These are phyloP conservation scores for Parazoanthus swiftii DNA, from an alignment of 92 coral and sea anemone species.

Conservation along the genomic window DNA sequence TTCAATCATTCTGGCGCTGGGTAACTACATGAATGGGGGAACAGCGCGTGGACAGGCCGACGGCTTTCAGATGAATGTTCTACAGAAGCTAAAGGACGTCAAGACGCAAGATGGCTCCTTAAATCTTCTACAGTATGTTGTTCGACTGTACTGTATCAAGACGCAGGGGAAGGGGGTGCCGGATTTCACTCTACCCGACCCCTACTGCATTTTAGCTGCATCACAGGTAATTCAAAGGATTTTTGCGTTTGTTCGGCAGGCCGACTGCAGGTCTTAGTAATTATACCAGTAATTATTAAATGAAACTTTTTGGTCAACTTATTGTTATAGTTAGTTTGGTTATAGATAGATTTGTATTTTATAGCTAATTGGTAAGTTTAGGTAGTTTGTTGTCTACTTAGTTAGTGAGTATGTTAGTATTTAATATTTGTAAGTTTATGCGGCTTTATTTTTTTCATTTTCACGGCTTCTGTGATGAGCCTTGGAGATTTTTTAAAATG, in stretches of 20 bases:
- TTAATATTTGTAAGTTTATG: no score
- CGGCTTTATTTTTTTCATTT: no score
- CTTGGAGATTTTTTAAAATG: no score
- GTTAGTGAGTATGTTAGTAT: no score
- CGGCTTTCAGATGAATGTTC: slow-evolving; percentile 85
- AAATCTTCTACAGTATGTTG: slow-evolving; percentile 89
- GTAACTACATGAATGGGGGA: slow-evolving; percentile 98
- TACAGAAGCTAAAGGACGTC: slow-evolving; percentile 84
- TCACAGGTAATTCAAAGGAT: slow-evolving; percentile 64
- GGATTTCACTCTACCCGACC: slow-evolving; percentile 87
- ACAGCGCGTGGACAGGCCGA: slow-evolving; percentile 98
- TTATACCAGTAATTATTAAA: no score
- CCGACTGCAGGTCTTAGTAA: no score
- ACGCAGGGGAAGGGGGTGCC: slow-evolving; percentile 68
- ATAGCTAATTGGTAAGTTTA: no score
- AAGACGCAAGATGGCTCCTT: slow-evolving; percentile 86
- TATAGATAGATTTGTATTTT: no score
- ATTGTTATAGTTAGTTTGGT: no score
- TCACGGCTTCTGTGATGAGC: no score
- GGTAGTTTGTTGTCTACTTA: no score
- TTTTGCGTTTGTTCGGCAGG: neutral
- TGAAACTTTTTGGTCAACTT: no score
- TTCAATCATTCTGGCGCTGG: slow-evolving; percentile 81
- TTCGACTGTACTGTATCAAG: slow-evolving; percentile 70
- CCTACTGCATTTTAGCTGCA: slow-evolving; percentile 85